Base-by-base conservation (phyloP, 2,797 vertebrate genomes). In the Silurus aristotelis region DNA sequence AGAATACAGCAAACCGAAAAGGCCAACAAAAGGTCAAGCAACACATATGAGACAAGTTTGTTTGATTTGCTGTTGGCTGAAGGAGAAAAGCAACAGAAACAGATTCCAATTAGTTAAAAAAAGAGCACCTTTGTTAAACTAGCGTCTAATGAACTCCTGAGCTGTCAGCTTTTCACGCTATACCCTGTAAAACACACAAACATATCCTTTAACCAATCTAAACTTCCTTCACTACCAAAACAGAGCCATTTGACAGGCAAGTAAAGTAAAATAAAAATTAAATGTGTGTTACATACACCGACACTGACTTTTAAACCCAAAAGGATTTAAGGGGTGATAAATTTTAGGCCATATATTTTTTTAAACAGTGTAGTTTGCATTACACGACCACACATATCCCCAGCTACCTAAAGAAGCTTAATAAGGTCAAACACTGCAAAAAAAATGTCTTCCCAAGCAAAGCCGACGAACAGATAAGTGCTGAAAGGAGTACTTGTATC, bases 301-400 rank as follows among this genome's bases (percentile, higher is more conserved):
- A 58, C 75, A 61, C 48, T 25, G 68, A 86, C 48, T 25, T 83
- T 83, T 83, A 79, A 84, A 56, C 66, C 70, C 60, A 84, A 89
- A 86, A 82, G 82, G 22, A 79, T 85, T 58, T 73, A 81, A 76
- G 60, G 58, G 46, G 9, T 78, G 56, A 31, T 61, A 55, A 5
- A 22, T 60, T 17, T 60, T 38, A 77, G 56, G 77, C 79, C 78
- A 68, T 60, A 20, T 76, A 58, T 77, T 19, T 60, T 56, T 14
- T 83, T 70, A 82, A 70, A 86, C 55, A 87, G 73, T 73, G 31
- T 61, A 67, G 56, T 77, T 67, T 86, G 83, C 55, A 78, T 84
- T 86, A 87, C 64, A 63, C 66, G 86, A 84, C 87, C 86, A 88
- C 87, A 87, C 82, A 77, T 80, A 80, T 75, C 75, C 77, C 66